These are phyloP conservation scores for Acanthococcus lagerstroemiae DNA, from an alignment of 2,888 invertebrate genomes.

Conservation along the genomic window DNA sequence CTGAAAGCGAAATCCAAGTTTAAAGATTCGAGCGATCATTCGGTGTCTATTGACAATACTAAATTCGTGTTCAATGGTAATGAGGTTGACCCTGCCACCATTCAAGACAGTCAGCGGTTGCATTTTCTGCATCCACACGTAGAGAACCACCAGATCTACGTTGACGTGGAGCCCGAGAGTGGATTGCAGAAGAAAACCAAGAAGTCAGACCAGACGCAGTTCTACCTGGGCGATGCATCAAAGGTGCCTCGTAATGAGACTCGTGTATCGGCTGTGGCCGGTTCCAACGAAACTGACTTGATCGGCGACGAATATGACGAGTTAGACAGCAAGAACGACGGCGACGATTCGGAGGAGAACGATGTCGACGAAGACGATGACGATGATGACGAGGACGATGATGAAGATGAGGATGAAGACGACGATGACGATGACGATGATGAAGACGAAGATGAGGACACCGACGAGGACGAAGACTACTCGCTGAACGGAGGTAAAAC, in stretches of 20 bases:
- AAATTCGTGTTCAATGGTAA: constrained; percentile 1
- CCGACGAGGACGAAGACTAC: background rate
- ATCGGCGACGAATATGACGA: background rate
- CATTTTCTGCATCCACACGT: constrained; percentile 5
- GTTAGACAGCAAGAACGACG: background rate
- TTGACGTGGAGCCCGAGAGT: background rate
- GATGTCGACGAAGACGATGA: constrained; percentile 9
- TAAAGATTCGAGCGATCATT: background rate
- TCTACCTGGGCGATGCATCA: background rate
- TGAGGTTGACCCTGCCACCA: too few species aligned
- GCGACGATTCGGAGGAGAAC: constrained; percentile 6
- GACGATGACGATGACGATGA: constrained; percentile 9
- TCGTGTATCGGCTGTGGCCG: background rate
- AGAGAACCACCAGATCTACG: background rate
- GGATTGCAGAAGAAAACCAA: too few species aligned
- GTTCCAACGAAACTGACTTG: background rate
- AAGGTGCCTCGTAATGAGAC: background rate
- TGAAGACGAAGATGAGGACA: constrained; percentile 3
- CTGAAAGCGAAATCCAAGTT: background rate
- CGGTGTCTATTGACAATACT: constrained; percentile 1
- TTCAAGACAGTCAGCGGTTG: background rate
- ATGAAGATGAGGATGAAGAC: background rate
- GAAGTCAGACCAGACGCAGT: too few species aligned
- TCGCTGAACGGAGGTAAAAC: background rate
- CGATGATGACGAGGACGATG: constrained; percentile 3